Evolutionary conservation across 2,797 vertebrate genomes (phyloP).

Genomic region (Potorous gilbertii): DNA sequence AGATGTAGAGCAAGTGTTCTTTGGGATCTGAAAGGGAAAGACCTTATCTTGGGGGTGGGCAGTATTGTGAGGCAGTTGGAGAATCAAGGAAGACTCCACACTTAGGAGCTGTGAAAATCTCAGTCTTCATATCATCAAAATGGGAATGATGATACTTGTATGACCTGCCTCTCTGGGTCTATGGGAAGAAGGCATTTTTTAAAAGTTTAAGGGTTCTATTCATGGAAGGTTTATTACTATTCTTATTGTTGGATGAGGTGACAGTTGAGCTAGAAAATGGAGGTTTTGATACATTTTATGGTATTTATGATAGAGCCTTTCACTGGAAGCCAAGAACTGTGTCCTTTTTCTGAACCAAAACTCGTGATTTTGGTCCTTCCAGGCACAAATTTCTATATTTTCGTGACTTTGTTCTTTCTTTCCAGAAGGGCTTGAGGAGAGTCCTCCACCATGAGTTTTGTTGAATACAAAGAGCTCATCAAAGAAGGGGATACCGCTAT

Average conservation of each 20-base stretch:
- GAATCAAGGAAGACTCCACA: neutral
- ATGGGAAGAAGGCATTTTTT: neutral
- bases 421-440: neutral
- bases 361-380: neutral
- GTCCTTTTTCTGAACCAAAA: neutral
- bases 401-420: neutral
- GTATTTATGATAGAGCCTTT: neutral
- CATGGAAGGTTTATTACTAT: neutral
- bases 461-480: conserved; percentile 91
- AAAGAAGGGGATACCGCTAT: conserved; percentile 95
- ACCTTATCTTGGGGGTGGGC: neutral
- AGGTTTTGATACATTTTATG: neutral
- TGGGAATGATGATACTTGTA: neutral
- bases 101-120: neutral
- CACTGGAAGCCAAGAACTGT: neutral
- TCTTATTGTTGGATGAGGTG: neutral
- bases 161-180: neutral
- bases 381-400: neutral
- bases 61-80: neutral
- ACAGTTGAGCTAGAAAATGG: neutral
- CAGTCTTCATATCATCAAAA: neutral
- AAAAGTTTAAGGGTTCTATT: neutral
- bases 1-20: neutral
- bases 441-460: conserved; percentile 91
- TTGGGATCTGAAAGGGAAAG: neutral